Conservation (phyloP, 2,113 vertebrate genomes). For the Platysternon megacephalum region DNA sequence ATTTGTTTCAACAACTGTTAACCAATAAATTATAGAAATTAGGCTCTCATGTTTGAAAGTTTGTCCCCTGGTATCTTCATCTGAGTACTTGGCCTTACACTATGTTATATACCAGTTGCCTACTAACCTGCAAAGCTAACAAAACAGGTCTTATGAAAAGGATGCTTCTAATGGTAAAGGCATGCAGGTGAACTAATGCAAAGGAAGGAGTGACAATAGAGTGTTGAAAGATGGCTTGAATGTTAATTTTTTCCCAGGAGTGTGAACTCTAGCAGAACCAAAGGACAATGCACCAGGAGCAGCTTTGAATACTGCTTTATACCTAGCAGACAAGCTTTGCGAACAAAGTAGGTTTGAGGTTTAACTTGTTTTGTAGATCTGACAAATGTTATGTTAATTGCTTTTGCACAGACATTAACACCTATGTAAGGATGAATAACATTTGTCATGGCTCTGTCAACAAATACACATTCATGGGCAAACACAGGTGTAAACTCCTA, state of each 20-base stretch:
- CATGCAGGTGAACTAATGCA: background rate
- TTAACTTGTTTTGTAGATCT: slow-evolving; percentile 33
- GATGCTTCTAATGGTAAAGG: background rate
- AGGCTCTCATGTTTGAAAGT: background rate
- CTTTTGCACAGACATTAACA: slow-evolving; percentile 50
- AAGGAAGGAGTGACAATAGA: slow-evolving; percentile 4
- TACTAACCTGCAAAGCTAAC: background rate
- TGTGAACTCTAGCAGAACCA: slow-evolving; percentile 54
- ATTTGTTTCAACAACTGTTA: background rate
- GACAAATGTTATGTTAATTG: slow-evolving; percentile 34
- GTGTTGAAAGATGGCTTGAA: slow-evolving; percentile 23
- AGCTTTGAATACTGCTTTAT: background rate
- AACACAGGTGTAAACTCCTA: slow-evolving; percentile 56
- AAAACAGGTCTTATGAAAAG: background rate
- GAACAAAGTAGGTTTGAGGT: slow-evolving; percentile 1
- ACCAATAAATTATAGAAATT: background rate
- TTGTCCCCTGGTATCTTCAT: background rate
- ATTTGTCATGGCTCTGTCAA: slow-evolving; percentile 56
- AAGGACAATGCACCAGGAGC: background rate
- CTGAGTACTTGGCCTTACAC: background rate
- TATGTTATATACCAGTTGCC: background rate
- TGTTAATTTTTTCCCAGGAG: slow-evolving; percentile 2
- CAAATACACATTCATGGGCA: slow-evolving; percentile 40
- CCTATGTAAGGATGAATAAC: slow-evolving; percentile 35
- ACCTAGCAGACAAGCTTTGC: background rate